Evolutionary conservation across 1,140 invertebrate species (phyloP), one percentile per base, ranked within the genome.

Genomic region (Drosophila sproati): DNA sequence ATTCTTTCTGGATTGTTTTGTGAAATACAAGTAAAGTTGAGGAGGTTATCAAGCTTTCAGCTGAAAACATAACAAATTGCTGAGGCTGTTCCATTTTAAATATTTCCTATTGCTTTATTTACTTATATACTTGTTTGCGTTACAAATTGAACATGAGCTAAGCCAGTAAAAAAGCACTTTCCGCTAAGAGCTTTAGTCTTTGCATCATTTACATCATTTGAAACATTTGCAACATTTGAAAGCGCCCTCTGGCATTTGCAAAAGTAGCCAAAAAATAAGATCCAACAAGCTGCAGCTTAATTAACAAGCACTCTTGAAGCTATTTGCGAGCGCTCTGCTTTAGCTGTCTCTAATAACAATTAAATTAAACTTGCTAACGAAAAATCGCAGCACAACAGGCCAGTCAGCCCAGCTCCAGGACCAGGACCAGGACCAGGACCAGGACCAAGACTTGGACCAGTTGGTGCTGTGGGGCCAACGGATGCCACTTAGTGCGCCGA

Each of bases 301-400:
- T 87, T 87, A 87, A 88, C 72, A 82, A 78, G 55, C 85, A 77
- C 77, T 88, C 79, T 43, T 51, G 59, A 45, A 55, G 56, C 56
- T 73, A 64, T 82, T 37, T 59, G 67, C 71, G 75, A 70, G 39
- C 79, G 35, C 45, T 51, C 43, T 70, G 69, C 72, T 68, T 74
- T 80, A 80, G 64, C 67, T 74, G 66, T 71, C 77, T 52, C 51
- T 82, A 87, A 86, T 71, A 88, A 80, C 77, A 87, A 88, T 82
- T 82, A 79, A 87, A 88, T 87, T 74, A 70, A 73, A 74, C 81
- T 77, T 31, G 52, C 60, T 41, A 75, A 70, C 80, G 77, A 57
- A 77, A 83, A 83, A 77, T 66, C 78, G 64, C 80, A 48, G 31
- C 70, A 73, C 62, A 77, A 55, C 76, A 61, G 64, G 63, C 56